phyloP scores from a whole-genome alignment of 2,797 vertebrate genomes.

The Nannoperca australis region DNA sequence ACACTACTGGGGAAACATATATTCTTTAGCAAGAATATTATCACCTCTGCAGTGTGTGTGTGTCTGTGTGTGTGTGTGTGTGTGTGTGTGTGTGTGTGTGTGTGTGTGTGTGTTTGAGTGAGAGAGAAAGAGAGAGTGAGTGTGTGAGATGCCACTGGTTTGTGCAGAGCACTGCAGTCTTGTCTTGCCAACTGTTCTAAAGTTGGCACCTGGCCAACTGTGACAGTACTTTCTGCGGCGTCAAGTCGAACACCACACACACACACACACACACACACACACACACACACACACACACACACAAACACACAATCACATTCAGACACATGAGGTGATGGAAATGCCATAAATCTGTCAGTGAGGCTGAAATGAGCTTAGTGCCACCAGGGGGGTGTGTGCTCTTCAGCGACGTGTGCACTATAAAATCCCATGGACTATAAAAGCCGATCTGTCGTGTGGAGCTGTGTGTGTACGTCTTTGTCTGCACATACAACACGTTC shows the following conservation, averaged over 20 bases:
- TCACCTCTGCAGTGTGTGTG: constrained; percentile 58
- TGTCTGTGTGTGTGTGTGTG: constrained; percentile 32
- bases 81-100: constrained; percentile 26
- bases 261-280: constrained; percentile 7
- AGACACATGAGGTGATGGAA: constrained; percentile 75
- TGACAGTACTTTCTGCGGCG: constrained; percentile 77
- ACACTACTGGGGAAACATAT: constrained; percentile 37
- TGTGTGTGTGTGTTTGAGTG: constrained; percentile 38
- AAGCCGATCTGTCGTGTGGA: constrained; percentile 62
- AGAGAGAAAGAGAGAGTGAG: constrained; percentile 13
- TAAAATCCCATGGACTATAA: constrained; percentile 73
- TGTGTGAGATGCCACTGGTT: constrained; percentile 54
- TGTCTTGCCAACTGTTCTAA: constrained; percentile 73
- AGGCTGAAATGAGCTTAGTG: constrained; percentile 78
- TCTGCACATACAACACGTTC: constrained; percentile 55
- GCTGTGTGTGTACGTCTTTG: constrained; percentile 53
- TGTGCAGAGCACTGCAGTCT: constrained; percentile 71
- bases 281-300: not conserved
- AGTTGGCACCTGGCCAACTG: constrained; percentile 78
- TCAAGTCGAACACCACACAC: constrained; percentile 53
- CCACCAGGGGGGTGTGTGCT: constrained; percentile 71
- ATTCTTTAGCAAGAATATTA: constrained; percentile 48
- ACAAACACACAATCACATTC: constrained; percentile 29
- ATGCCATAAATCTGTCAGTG: constrained; percentile 79
- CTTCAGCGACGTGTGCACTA: constrained; percentile 64